Conservation (phyloP, 2,113 vertebrate genomes). For the Ictalurus punctatus region DNA sequence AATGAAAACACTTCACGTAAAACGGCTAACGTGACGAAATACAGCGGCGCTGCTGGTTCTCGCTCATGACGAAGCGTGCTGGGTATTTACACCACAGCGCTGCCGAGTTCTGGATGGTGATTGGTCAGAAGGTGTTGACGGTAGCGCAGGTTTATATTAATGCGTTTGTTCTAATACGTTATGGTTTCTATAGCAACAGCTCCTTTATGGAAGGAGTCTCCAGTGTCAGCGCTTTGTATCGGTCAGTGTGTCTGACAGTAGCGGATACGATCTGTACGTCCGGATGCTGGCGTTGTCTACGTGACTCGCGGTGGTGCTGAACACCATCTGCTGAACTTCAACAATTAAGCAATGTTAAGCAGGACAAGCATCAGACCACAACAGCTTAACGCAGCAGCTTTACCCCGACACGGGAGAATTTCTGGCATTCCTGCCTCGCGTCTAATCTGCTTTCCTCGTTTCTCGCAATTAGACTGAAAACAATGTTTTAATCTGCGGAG, state of each 20-base stretch:
- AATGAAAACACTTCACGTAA: not conserved
- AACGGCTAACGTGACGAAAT: not conserved
- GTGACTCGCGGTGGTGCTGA: not conserved
- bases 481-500: conserved; percentile 48
- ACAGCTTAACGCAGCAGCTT: conserved; percentile 48
- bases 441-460: conserved; percentile 56
- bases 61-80: not conserved
- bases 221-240: not conserved
- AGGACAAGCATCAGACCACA: conserved; percentile 32
- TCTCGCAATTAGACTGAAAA: conserved; percentile 53
- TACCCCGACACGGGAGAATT: conserved; percentile 44
- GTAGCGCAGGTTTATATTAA: not conserved
- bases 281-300: not conserved
- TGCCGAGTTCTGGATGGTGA: not conserved
- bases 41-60: not conserved
- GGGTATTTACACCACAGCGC: not conserved
- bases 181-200: not conserved
- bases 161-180: not conserved
- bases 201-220: conserved; percentile 1
- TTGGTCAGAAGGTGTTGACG: not conserved
- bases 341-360: conserved; percentile 3
- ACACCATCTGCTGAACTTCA: conserved; percentile 21
- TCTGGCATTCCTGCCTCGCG: conserved; percentile 50
- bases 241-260: not conserved
- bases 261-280: not conserved